Evolutionary conservation across 2,888 invertebrate species (phyloP), one percentile per base, ranked within the genome.

Genomic region (Erpobdella octoculata): DNA sequence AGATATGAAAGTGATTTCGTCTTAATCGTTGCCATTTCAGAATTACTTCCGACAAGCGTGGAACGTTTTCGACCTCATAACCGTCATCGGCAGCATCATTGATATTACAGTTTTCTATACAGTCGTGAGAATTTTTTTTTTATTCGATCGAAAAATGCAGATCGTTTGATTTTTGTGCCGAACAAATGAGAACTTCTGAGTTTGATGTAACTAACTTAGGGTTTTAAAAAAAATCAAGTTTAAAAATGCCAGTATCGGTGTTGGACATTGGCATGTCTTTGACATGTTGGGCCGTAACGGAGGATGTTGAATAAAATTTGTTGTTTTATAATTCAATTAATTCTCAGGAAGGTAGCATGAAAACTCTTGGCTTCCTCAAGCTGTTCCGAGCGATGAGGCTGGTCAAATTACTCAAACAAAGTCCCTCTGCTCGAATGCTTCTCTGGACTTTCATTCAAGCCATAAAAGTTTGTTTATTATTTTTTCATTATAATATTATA

Each of bases 11-110:
- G 28, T 31, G 18, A 33, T 31, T 4, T 62, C 31, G 5, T 62
- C 62, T 8, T 31, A n/a, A 35, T 62, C 35, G 31, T 31, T 31
- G 6, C 3, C 6, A 12, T 8, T 70, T 67, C 64, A 72, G 72
- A 70, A 72, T 37, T 72, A 72, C 62, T 72, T 72, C 35, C 58
- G 70, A 48, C 70, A 70, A 25, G 70, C 70, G 1, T 72, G 72
- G 72, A 72, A 72, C 65, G 36, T 72, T 9, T 72, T 72, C 28
- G 72, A 72, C 58, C 65, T 72, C 36, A 53, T 72, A 4, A 53
- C 68, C 21, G 65, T 72, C 6, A 18, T 65, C 15, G 72, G 72
- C 21, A 70, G 70, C 58, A 70, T 72, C 25, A 21, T 61, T 4
- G 72, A 72, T 36, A 64, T 72, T 35, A 35, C 41, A 35, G 36